Conservation (phyloP, 2,888 invertebrate genomes). For the Himalopsyche anomala region DNA sequence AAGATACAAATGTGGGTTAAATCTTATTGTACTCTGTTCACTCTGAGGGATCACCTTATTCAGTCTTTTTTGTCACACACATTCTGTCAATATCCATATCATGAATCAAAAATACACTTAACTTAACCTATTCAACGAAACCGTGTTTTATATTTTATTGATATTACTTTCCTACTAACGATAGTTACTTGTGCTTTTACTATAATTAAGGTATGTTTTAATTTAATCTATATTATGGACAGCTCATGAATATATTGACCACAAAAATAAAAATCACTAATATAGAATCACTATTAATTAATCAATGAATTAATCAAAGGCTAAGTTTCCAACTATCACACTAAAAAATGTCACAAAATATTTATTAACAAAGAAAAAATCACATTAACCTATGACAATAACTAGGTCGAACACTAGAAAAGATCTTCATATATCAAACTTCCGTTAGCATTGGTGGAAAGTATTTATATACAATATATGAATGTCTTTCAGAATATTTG, state of each 20-base stretch:
- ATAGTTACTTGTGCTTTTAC: neutral
- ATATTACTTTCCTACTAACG: neutral
- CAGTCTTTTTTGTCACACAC: slow-evolving; percentile 6
- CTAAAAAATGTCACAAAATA: too few relatives aligned
- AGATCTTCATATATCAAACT: neutral
- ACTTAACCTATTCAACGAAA: slow-evolving; percentile 20
- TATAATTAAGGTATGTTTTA: too few relatives aligned
- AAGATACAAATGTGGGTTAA: neutral
- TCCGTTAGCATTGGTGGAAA: neutral
- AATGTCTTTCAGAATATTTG: neutral
- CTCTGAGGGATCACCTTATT: neutral
- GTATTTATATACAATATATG: neutral
- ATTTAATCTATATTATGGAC: too few relatives aligned
- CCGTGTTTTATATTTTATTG: neutral
- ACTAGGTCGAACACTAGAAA: neutral
- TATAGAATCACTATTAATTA: too few relatives aligned
- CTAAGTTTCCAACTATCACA: too few relatives aligned
- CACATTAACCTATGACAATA: slow-evolving; percentile 6
- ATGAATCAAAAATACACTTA: neutral
- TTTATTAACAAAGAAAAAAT: neutral
- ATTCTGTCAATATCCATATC: slow-evolving; percentile 5
- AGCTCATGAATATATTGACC: too few relatives aligned
- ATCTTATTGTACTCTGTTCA: neutral
- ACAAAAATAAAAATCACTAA: too few relatives aligned
- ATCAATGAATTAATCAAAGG: too few relatives aligned